Base-by-base conservation (phyloP, 2,888 invertebrate species). In the Agonum fuliginosum region DNA sequence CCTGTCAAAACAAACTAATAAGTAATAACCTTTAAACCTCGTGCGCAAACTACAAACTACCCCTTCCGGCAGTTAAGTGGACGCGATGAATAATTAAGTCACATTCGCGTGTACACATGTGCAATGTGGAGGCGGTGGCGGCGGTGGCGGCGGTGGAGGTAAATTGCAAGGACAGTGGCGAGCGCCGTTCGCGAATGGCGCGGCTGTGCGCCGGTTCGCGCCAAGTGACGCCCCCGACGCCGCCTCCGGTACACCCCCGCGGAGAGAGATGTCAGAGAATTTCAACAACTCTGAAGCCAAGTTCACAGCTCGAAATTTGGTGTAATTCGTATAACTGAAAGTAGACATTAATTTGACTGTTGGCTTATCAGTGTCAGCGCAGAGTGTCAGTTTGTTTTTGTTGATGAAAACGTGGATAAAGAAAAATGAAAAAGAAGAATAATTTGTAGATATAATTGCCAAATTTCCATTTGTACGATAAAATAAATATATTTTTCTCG, bases 101-200 rank as follows among this genome's bases (percentile, higher is more conserved):
- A 24, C 19, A 43, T 43, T 51, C 51, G 71, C 48, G 34, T 71
- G 48, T 48, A 48, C 37, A 48, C 48, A 71, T 48, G 71, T 71
- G 71, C 71, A 71, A 27, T 51, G 27, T 6, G 27, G 54, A 10
- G 27, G 54, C 4, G 54, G 54, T 10, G 20, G 6, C 14, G 46
- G 22, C 20, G 54, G 5, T 5, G 43, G 54, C 12, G 54, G 54
- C 54, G 54, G 51, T 4, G 51, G 1, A n/a, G 69, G 24, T 62
- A 37, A 71, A 71, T 71, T 51, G 71, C 71, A 71, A 71, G 24
- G 71, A 71, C 71, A 71, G 17, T 19, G 8, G 37, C 65, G 65
- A 19, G 37, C 65, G 48, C 5, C 71, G 71, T 48, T 71, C 51
- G 71, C 71, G 71, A 71, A 71, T 71, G 71, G 71, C 34, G 48